Percentiles rank a stretch among this genome's conserved stretches.
Evolutionary conservation across 2,113 vertebrate species (phyloP).

Genomic region (Aegotheles bennettii): DNA sequence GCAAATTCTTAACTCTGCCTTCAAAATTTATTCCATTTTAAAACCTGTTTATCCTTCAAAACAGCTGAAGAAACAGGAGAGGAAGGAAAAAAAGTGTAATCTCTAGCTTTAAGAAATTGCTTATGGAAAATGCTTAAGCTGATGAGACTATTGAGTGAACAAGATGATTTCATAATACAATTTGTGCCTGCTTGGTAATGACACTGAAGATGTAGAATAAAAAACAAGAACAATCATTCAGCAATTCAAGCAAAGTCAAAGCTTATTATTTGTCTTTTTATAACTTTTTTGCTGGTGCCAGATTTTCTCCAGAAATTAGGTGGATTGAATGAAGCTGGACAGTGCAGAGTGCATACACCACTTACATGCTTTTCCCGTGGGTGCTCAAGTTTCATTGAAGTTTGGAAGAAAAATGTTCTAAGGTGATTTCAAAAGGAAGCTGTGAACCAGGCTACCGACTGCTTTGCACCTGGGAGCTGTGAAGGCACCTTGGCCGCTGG

Average conservation of each 20-base stretch:
- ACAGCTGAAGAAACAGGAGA: conserved; percentile 8
- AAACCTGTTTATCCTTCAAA: conserved; percentile 35
- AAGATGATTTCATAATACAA: conserved; percentile 13
- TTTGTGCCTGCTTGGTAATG: conserved; percentile 17
- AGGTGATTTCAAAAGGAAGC: background rate
- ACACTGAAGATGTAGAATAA: background rate
- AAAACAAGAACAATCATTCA: background rate
- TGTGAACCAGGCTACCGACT: background rate
- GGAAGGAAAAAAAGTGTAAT: background rate
- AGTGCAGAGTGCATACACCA: background rate
- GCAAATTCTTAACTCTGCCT: conserved; percentile 43
- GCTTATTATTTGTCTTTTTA: background rate
- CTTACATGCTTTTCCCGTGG: background rate
- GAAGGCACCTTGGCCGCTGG: background rate
- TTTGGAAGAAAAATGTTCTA: background rate
- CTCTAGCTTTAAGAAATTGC: conserved; percentile 14
- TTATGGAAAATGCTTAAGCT: background rate
- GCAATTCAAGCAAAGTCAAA: background rate
- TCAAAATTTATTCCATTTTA: conserved; percentile 28
- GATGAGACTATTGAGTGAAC: conserved; percentile 9
- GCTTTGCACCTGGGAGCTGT: background rate
- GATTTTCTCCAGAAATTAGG: background rate
- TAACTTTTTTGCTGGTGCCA: background rate
- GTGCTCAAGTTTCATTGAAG: background rate
- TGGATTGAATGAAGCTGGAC: background rate